phyloP scores from a whole-genome alignment of 1,140 invertebrate genomes.

The Drosophila tristis region DNA sequence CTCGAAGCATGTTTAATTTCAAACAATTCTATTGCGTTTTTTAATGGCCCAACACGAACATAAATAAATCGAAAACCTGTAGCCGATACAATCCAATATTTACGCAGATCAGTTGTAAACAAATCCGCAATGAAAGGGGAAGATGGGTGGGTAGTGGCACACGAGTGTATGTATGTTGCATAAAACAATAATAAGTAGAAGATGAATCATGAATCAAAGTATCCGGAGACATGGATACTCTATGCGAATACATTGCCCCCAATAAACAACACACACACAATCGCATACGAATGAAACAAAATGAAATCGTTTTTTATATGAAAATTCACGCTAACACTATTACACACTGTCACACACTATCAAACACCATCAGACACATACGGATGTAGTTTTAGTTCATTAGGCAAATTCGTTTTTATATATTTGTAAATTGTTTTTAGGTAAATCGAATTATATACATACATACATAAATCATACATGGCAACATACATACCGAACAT shows the following conservation, averaged over 20 bases:
- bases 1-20: conserved; percentile 46
- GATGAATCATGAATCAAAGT: conserved; percentile 20
- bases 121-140: conserved; percentile 9
- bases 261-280: conserved; percentile 24
- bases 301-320: conserved; percentile 70
- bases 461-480: conserved; percentile 23
- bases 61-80: conserved; percentile 49
- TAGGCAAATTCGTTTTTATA: conserved; percentile 83
- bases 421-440: conserved; percentile 84
- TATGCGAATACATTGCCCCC: conserved; percentile 7
- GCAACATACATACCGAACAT: conserved; percentile 49
- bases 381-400: conserved; percentile 62
- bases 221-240: no score
- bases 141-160: conserved; percentile 7
- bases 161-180: conserved; percentile 28
- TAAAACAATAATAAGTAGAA: conserved; percentile 16
- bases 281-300: conserved; percentile 5
- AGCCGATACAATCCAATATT: conserved; percentile 62
- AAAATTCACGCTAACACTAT: conserved; percentile 18
- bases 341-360: conserved; percentile 34
- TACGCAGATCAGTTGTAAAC: conserved; percentile 54
- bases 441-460: conserved; percentile 78
- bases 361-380: conserved; percentile 21
- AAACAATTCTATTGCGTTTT: conserved; percentile 46
- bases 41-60: conserved; percentile 51